Conservation (phyloP, 1,140 invertebrate genomes). For the Araneus ventricosus region DNA sequence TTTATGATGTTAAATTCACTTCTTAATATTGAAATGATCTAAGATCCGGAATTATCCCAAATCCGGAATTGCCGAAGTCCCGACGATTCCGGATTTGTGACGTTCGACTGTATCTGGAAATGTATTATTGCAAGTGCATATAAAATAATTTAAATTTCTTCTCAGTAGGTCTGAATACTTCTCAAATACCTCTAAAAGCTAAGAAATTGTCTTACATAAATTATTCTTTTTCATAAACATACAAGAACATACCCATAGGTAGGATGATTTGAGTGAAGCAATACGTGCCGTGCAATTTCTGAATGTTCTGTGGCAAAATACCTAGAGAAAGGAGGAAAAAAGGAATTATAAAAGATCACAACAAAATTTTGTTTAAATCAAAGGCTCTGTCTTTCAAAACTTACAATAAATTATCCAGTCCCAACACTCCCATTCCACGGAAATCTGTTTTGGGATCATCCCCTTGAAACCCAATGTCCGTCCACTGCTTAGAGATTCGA, state of each 20-base stretch:
- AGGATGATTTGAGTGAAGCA: constrained; percentile 94
- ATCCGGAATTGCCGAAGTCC: too few species aligned
- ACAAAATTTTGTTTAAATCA: not conserved
- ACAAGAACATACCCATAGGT: constrained; percentile 85
- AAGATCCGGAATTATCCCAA: too few species aligned
- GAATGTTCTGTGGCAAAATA: constrained; percentile 91
- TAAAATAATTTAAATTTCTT: too few species aligned
- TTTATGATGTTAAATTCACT: too few species aligned
- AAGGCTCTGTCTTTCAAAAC: constrained; percentile 73
- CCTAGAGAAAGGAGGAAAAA: constrained; percentile 77
- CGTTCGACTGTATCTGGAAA: too few species aligned
- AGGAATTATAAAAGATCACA: not conserved
- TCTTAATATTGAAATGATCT: too few species aligned
- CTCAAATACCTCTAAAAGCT: too few species aligned
- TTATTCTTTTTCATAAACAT: not conserved
- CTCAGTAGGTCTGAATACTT: too few species aligned
- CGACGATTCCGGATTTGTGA: too few species aligned
- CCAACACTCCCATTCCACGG: constrained; percentile 97
- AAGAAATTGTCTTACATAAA: too few species aligned
- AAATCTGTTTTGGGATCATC: constrained; percentile 99
- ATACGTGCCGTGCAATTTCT: constrained; percentile 88
- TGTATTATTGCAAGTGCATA: too few species aligned
- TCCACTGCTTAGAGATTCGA: constrained; percentile 90
- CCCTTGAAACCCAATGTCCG: constrained; percentile 97
- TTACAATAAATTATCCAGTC: constrained; percentile 93